phyloP scores from a whole-genome alignment of 2,113 vertebrate genomes.

The Tyto alba region DNA sequence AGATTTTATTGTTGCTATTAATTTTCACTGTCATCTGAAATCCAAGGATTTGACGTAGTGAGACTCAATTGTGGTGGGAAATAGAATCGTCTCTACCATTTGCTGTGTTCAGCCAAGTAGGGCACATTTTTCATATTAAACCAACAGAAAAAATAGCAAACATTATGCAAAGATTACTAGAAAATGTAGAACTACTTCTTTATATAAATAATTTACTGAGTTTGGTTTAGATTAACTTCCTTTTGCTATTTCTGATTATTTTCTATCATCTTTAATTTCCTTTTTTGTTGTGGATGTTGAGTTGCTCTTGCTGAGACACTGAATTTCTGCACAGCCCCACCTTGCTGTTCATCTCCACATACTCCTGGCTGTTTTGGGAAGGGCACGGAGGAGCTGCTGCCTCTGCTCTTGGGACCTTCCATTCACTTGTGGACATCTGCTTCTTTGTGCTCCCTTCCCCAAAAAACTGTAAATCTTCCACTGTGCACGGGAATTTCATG shows the following conservation, averaged over 20 bases:
- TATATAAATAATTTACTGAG: not conserved
- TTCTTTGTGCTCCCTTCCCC: not conserved
- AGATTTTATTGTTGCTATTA: slow-evolving; percentile 64
- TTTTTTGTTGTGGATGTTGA: not conserved
- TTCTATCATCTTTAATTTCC: not conserved
- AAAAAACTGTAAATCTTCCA: too few relatives aligned
- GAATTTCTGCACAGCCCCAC: not conserved
- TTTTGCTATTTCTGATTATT: not conserved
- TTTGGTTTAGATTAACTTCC: not conserved
- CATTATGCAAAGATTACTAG: not conserved
- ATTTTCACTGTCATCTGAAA: slow-evolving; percentile 61
- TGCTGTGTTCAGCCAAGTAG: not conserved
- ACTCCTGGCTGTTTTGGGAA: not conserved
- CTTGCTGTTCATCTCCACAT: not conserved
- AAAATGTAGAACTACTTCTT: not conserved
- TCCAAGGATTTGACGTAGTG: slow-evolving; percentile 36
- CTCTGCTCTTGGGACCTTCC: not conserved
- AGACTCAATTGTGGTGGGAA: not conserved
- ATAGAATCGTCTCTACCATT: not conserved
- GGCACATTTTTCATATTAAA: not conserved
- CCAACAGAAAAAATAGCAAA: not conserved
- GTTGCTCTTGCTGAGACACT: not conserved
- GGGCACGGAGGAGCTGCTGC: too few relatives aligned
- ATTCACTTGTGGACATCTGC: accelerated
- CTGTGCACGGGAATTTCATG: accelerated